Conservation (phyloP, 1,140 invertebrate species). For the Myzus persicae region DNA sequence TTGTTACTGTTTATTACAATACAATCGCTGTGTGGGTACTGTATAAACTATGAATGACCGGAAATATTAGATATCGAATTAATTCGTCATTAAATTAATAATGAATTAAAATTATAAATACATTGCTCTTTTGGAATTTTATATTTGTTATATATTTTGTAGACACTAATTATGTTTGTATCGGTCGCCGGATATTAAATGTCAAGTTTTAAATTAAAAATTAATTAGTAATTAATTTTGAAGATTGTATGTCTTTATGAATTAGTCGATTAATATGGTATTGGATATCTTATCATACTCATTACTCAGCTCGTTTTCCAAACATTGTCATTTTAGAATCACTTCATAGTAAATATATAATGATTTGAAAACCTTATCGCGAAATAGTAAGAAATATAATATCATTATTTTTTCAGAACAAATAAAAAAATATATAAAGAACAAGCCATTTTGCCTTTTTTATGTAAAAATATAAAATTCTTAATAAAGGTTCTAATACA, state of each 20-base stretch:
- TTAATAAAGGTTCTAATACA: not conserved
- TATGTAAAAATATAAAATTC: not conserved
- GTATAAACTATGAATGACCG: not conserved
- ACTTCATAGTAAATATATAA: not conserved
- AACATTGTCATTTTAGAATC: not conserved
- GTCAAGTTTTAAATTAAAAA: not conserved
- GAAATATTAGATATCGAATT: not conserved
- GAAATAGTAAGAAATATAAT: not conserved
- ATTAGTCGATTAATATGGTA: not conserved
- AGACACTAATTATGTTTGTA: not conserved
- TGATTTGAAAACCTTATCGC: not conserved
- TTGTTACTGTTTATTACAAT: not conserved
- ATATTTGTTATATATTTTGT: not conserved
- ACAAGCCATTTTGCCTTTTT: not conserved
- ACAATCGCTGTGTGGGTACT: not conserved
- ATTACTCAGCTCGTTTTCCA: not conserved
- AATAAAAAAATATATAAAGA: not conserved
- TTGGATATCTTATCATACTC: not conserved
- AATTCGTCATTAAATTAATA: not conserved
- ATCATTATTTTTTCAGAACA: not conserved
- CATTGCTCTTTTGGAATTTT: not conserved
- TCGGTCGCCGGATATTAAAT: not conserved
- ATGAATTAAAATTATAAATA: not conserved
- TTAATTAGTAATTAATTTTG: not conserved
- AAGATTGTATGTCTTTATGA: not conserved